These are phyloP conservation scores for Antheraea assamensis DNA, from an alignment of 2,888 invertebrate genomes.

Conservation along the genomic window DNA sequence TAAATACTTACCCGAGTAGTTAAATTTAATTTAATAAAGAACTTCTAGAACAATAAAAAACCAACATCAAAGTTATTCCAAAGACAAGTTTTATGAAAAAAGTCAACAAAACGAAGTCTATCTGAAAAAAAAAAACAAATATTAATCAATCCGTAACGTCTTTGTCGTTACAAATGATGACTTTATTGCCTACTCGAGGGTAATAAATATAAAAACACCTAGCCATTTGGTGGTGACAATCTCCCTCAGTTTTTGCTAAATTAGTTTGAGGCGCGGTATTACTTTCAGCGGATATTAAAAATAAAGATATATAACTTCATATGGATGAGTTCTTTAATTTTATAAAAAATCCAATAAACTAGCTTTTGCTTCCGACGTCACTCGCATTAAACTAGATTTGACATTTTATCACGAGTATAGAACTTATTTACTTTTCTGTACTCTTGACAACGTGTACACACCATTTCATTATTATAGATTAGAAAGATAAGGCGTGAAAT, in stretches of 20 bases:
- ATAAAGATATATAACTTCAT: too few species aligned
- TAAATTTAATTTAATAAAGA: too few species aligned
- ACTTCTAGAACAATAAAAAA: not conserved
- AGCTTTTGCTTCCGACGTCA: too few species aligned
- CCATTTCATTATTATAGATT: too few species aligned
- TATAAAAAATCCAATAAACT: too few species aligned
- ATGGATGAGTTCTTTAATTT: too few species aligned
- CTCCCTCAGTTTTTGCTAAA: conserved; percentile 36
- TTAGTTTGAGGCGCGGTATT: conserved; percentile 31
- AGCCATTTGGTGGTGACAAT: conserved; percentile 35
- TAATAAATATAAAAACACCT: conserved; percentile 37
- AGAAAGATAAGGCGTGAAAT: too few species aligned
- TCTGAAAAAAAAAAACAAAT: conserved; percentile 18
- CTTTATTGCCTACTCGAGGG: conserved; percentile 18
- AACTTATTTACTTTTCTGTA: too few species aligned
- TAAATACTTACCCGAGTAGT: too few species aligned
- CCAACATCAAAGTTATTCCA: not conserved
- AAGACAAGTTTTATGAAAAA: not conserved
- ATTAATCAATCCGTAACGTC: conserved; percentile 22
- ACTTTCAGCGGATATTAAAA: conserved; percentile 3
- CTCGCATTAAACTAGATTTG: too few species aligned
- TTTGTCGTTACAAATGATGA: conserved; percentile 17
- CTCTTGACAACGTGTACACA: too few species aligned
- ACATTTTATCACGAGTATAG: too few species aligned
- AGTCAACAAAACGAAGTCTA: not conserved